phyloP scores from a whole-genome alignment of 2,113 vertebrate genomes.

The Thamnophis sirtalis region DNA sequence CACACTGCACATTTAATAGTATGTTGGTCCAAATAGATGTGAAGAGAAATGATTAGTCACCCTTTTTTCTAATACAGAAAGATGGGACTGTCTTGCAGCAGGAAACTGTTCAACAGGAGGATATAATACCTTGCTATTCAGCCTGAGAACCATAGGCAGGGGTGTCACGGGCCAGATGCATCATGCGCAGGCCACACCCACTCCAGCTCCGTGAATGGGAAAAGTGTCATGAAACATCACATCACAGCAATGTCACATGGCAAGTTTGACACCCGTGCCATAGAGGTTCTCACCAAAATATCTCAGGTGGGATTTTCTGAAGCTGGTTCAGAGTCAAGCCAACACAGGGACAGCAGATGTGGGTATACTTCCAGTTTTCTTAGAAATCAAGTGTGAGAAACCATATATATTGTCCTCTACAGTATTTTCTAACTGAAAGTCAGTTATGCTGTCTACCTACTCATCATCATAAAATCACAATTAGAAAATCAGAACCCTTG shows the following conservation, averaged over 20 bases:
- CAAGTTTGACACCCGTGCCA: too few species aligned
- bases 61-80: not conserved
- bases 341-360: not conserved
- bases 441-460: not conserved
- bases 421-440: not conserved
- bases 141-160: not conserved
- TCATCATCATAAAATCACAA: not conserved
- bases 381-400: not conserved
- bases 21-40: not conserved
- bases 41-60: not conserved
- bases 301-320: not conserved
- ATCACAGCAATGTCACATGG: too few species aligned
- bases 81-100: not conserved
- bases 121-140: not conserved
- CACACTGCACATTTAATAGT: not conserved
- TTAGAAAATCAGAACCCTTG: not conserved
- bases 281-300: not conserved
- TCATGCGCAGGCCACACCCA: too few species aligned
- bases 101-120: not conserved
- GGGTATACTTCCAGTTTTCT: not conserved
- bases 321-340: not conserved
- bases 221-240: too few species aligned
- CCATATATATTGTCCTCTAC: not conserved
- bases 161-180: too few species aligned
- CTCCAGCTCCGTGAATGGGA: too few species aligned